Conservation (phyloP, 2,888 invertebrate genomes). For the Ceriagrion tenellum region DNA sequence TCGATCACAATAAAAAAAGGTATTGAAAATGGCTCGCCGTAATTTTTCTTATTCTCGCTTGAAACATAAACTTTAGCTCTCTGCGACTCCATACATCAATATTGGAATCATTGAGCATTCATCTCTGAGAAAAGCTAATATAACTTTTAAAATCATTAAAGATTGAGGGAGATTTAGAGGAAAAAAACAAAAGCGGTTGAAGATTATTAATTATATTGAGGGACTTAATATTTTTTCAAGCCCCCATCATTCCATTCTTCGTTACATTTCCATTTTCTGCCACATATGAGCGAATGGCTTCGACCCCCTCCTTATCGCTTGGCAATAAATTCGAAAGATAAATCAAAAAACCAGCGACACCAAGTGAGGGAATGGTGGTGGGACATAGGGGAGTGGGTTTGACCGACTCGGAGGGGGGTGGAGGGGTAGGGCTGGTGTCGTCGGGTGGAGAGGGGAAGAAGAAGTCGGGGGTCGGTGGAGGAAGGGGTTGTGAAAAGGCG, state of each 20-base stretch:
- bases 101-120: not conserved
- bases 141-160: not conserved
- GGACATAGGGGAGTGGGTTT: not conserved
- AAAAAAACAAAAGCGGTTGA: not conserved
- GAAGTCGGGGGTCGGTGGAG: not conserved
- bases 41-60: not conserved
- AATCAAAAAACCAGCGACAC: not conserved
- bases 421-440: not conserved
- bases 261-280: slow-evolving; percentile 16
- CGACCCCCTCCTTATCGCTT: not conserved
- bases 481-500: no score
- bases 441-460: no score
- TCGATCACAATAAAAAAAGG: not conserved
- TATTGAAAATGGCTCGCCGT: not conserved
- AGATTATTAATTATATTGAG: not conserved
- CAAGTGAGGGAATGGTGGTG: not conserved
- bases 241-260: not conserved
- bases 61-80: not conserved
- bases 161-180: not conserved
- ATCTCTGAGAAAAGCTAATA: not conserved
- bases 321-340: slow-evolving; percentile 2
- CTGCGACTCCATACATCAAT: not conserved
- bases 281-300: not conserved
- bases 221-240: not conserved
- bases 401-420: not conserved